A percentile compares a stretch with the other conserved stretches of the same genome.
phyloP scores from a whole-genome alignment of 2,797 vertebrate species.

The Microctenopoma stevenorrisi region DNA sequence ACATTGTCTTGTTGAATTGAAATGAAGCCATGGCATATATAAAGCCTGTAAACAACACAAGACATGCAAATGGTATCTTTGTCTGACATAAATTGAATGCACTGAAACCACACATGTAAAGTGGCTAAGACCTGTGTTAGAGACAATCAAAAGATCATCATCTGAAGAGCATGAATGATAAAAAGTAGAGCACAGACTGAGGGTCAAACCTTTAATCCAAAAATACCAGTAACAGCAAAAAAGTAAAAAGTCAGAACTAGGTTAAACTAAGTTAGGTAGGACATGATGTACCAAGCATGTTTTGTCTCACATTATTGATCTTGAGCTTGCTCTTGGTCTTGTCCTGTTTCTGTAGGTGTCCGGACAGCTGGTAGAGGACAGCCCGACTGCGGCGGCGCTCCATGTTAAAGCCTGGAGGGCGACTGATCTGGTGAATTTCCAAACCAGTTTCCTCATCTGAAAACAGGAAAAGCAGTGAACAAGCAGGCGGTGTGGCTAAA shows the following conservation, averaged over 20 bases:
- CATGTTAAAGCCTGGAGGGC: constrained; percentile 79
- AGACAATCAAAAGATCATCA: no score
- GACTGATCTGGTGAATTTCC: constrained; percentile 79
- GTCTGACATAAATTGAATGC: background rate
- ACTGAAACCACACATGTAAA: background rate
- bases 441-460: constrained; percentile 82
- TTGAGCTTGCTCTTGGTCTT: constrained; percentile 87
- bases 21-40: background rate
- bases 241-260: background rate
- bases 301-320: constrained; percentile 84
- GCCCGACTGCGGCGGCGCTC: constrained; percentile 86
- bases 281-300: background rate
- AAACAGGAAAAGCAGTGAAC: background rate
- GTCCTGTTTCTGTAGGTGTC: constrained; percentile 88
- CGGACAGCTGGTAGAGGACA: constrained; percentile 88
- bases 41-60: background rate
- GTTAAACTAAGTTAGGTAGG: background rate
- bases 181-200: background rate
- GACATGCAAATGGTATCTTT: background rate
- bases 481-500: background rate
- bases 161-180: background rate
- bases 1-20: background rate
- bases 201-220: background rate
- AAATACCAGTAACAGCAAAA: background rate
- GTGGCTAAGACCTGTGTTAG: no score